Conservation (phyloP, 2,797 vertebrate genomes). For the Echeneis naucrates region DNA sequence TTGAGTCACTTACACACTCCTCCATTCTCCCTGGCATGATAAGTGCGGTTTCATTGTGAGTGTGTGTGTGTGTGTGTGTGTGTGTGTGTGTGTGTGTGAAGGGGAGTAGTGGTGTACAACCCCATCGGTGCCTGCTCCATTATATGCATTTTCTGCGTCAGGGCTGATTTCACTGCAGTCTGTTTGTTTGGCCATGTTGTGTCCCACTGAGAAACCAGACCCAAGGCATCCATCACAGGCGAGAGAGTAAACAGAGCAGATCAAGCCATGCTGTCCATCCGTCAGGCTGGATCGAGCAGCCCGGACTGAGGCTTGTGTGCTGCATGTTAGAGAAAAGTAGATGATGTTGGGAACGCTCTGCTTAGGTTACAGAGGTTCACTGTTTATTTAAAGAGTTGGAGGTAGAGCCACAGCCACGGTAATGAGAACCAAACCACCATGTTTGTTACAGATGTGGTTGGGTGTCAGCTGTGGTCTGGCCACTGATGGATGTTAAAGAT, state of each 20-base stretch:
- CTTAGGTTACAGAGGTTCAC: conserved; percentile 66
- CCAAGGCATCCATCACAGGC: conserved; percentile 73
- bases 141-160: conserved; percentile 68
- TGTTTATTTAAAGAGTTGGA: conserved; percentile 84
- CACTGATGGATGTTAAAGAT: conserved; percentile 60
- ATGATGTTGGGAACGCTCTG: conserved; percentile 65
- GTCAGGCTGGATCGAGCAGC: conserved; percentile 69
- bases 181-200: conserved; percentile 82
- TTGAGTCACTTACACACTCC: conserved; percentile 42
- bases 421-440: conserved; percentile 79
- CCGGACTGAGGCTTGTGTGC: conserved; percentile 48
- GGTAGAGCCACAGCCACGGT: conserved; percentile 64
- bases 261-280: conserved; percentile 71
- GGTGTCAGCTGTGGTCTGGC: conserved; percentile 72
- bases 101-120: conserved; percentile 31
- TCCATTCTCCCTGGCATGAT: conserved; percentile 49
- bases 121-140: conserved; percentile 58
- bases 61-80: conserved; percentile 30
- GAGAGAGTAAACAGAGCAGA: conserved; percentile 73
- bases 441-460: conserved; percentile 80
- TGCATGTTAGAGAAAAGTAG: conserved; percentile 61
- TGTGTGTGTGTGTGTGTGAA: conserved; percentile 27
- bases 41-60: conserved; percentile 64
- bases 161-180: conserved; percentile 76
- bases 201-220: conserved; percentile 74